These are phyloP conservation scores for Microtus oregoni DNA, from an alignment of 2,113 vertebrate species.

Conservation along the genomic window DNA sequence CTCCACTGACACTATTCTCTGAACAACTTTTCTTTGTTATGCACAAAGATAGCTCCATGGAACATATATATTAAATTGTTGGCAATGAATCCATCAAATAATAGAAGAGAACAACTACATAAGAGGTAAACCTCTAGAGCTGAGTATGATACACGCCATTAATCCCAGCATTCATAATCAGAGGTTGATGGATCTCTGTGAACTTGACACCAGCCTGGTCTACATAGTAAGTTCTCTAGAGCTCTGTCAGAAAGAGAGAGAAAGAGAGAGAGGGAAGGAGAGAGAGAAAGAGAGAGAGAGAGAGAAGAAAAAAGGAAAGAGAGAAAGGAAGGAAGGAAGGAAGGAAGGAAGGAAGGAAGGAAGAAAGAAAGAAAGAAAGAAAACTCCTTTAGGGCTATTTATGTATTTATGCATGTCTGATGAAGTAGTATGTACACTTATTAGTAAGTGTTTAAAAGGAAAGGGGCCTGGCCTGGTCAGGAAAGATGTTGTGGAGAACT, in stretches of 20 bases:
- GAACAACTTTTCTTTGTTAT: not conserved
- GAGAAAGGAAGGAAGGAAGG: too few relatives aligned
- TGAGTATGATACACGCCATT: not conserved
- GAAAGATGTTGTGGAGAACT: too few relatives aligned
- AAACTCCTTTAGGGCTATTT: not conserved
- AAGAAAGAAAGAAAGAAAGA: not conserved
- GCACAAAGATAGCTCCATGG: conserved; percentile 40
- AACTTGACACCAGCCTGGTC: not conserved
- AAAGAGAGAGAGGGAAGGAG: too few relatives aligned
- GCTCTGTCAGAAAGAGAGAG: not conserved
- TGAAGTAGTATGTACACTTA: too few relatives aligned
- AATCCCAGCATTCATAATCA: not conserved
- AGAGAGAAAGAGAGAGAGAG: fast-evolving
- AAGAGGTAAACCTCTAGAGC: not conserved
- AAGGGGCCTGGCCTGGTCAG: too few relatives aligned
- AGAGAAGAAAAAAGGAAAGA: too few relatives aligned
- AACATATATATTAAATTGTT: not conserved
- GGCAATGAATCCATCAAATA: conserved; percentile 14
- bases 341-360: fast-evolving
- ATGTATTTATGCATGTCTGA: too few relatives aligned
- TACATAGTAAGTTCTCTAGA: not conserved
- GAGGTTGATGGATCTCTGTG: not conserved
- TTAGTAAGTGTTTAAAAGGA: too few relatives aligned
- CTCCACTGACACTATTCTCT: not conserved
- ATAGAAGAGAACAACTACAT: not conserved